phyloP scores from a whole-genome alignment of 2,113 vertebrate species.

The Gopherus evgoodei region DNA sequence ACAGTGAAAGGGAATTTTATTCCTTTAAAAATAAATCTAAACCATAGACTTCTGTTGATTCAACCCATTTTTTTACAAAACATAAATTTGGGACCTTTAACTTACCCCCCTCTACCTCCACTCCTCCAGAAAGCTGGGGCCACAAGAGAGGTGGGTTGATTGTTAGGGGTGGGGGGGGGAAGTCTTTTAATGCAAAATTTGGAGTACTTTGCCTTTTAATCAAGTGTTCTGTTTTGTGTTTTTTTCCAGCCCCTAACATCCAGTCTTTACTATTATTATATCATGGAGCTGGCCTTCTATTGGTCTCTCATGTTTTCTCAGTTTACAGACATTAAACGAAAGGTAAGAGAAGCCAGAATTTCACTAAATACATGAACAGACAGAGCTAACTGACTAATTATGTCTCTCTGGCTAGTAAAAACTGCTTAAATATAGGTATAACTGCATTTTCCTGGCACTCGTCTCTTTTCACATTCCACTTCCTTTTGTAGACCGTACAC shows the following conservation, averaged over 20 bases:
- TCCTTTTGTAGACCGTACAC: background rate
- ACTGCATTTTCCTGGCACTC: background rate
- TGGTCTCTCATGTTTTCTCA: slow-evolving; percentile 99
- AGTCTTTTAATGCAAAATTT: background rate
- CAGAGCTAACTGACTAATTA: background rate
- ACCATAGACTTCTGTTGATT: background rate
- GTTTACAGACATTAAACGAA: slow-evolving; percentile 97
- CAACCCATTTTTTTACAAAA: slow-evolving; percentile 6
- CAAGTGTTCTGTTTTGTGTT: slow-evolving; percentile 24
- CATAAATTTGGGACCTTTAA: background rate
- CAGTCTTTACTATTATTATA: slow-evolving; percentile 92
- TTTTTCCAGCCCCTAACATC: slow-evolving; percentile 87
- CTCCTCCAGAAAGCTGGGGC: background rate
- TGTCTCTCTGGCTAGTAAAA: background rate
- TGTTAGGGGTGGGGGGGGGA: background rate
- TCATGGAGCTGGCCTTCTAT: slow-evolving; percentile 94
- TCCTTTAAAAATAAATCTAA: background rate
- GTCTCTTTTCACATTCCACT: background rate
- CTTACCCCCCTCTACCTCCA: background rate
- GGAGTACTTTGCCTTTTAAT: slow-evolving; percentile 42
- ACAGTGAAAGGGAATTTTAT: background rate
- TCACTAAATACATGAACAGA: background rate
- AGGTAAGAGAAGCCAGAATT: slow-evolving; percentile 84
- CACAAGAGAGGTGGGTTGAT: background rate
- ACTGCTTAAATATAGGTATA: background rate